Base-by-base conservation (phyloP, 1,140 invertebrate genomes). In the Mactra quadrangularis region DNA sequence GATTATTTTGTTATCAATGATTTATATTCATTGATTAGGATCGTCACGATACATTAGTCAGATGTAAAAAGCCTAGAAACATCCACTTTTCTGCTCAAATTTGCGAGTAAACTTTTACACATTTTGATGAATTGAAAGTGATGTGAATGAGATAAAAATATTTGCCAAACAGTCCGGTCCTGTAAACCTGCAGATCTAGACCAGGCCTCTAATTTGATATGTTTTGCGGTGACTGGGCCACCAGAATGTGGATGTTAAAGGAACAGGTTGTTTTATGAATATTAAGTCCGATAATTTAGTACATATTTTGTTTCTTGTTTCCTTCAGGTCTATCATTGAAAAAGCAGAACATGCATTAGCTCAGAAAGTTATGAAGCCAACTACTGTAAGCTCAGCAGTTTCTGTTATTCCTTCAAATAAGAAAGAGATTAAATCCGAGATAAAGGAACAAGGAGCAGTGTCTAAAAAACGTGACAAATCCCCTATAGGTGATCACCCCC, bases 361-460 rank as follows among this genome's bases (percentile, higher is more conserved):
- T 13, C 47, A 60, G 47, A 78, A 78, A 29, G 75, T 78, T 1
- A 78, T 78, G 75, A 78, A 78, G n/a, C 75, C 75, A n/a, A 78
- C 59, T 0, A 45, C n/a, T 25, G 60, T 78, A 1, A 76, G 57
- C 41, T 76, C 72, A 41, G 33, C 72, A 6, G 72, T 76, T 13
- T 55, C 72, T 19, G 72, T 76, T 19, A 59, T 76, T 9, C 41
- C 38, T 31, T 31, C 75, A 17, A 41, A 13, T 0, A 66, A 66
- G 45, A 78, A 66, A 27, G 62, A 66, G 0, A 27, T 13, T 1
- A 66, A 78, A 55, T 13, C 59, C 52, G 75, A 66, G 15, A 22
- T 29, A 3, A 35, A 33, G 45, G 75, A 78, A 13, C 22, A 9
- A 31, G 75, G 66, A 13, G 13, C 53, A 13, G 29, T 11, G 3